These are phyloP conservation scores for Rhinopithecus roxellana DNA, from an alignment of 2,113 vertebrate genomes.

Conservation along the genomic window DNA sequence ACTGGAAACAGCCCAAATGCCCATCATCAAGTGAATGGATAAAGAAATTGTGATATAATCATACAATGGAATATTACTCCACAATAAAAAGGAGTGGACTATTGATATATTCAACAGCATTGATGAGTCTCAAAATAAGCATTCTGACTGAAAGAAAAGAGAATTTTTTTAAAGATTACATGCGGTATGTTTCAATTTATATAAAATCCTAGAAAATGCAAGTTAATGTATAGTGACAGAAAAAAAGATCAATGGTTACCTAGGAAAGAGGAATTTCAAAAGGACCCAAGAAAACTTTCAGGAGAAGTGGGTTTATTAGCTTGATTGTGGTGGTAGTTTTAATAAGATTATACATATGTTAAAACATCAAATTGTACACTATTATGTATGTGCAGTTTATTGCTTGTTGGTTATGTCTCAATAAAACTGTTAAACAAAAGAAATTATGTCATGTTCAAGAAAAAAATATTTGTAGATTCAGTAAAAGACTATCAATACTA, in stretches of 20 bases:
- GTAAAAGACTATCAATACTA: neutral
- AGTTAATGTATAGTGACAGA: neutral
- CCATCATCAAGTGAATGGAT: neutral
- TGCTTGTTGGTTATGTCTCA: neutral
- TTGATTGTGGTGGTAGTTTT: neutral
- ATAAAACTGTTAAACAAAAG: slow-evolving; percentile 12
- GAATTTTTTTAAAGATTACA: neutral
- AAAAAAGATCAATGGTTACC: neutral
- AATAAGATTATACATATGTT: neutral
- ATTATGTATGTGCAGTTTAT: neutral
- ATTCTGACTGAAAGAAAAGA: neutral
- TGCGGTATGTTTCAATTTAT: neutral
- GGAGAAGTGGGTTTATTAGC: neutral
- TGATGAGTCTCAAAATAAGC: slow-evolving; percentile 13
- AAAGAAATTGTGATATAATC: neutral
- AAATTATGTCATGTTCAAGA: neutral
- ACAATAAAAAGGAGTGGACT: neutral
- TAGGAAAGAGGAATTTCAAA: neutral
- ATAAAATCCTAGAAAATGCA: neutral
- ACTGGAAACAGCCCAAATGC: neutral
- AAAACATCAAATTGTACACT: neutral
- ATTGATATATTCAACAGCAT: neutral
- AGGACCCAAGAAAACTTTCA: neutral
- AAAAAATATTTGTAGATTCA: neutral
- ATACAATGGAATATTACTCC: neutral